Base-by-base conservation (phyloP, 2,888 invertebrate species). In the Drosophila kokeensis region DNA sequence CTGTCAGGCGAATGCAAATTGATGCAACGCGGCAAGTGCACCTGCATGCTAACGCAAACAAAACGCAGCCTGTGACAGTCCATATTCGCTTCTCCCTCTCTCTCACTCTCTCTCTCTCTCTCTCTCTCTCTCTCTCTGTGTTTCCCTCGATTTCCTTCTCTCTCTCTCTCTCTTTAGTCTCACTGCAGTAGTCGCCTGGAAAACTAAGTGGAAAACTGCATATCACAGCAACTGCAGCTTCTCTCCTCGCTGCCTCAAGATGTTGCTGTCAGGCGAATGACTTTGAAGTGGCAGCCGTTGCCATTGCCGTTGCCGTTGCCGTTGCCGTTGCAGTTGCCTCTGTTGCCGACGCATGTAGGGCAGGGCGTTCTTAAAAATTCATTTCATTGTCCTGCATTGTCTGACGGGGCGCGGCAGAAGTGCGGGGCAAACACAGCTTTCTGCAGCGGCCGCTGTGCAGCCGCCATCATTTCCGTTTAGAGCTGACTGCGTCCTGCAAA, bases 401-500 rank as follows among this genome's bases (percentile, higher is more conserved):
- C 81, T 88, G 86, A 69, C 70, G 77, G 75, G 80, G 74, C 71
- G 76, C 74, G 70, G 69, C 58, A 70, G 71, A 73, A 77, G 60
- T 68, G 79, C 79, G 75, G 67, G 76, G 88, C 83, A 87, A 87
- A 87, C 81, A 87, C 90, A 88, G 88, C 90, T 87, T 87, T 87
- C 83, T 79, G 83, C 81, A 69, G 55, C 69, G 77, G 66, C 68
- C 74, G 86, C 74, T 78, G 62, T 77, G 86, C 83, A 77, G 86
- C 84, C 84, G 86, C 90, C 87, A 88, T 87, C 87, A 89, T 90
- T 90, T 87, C 87, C 87, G 90, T 90, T 89, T 85, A 87, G 86
- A 88, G 88, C 86, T 82, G 82, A 42, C 82, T 76, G 77, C 69
- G 86, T 82, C 81, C 89, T 81, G 76, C 79, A 83, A 89, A 87